Percentiles rank a stretch among this genome's conserved stretches.
phyloP scores from a whole-genome alignment of 2,888 invertebrate species.

The Ochropleura plecta region DNA sequence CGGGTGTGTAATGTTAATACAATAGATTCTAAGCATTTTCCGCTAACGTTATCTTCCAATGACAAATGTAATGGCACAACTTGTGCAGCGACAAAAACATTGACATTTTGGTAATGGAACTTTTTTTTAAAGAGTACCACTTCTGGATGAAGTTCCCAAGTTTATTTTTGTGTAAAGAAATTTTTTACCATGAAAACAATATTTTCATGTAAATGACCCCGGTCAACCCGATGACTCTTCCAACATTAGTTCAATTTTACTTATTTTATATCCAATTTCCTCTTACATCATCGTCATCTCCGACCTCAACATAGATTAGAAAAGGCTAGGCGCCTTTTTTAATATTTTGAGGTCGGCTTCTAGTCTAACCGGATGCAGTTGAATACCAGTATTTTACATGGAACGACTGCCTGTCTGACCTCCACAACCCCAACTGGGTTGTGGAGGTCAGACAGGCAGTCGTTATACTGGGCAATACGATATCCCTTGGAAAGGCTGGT shows the following conservation, averaged over 20 bases:
- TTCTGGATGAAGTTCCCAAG: neutral
- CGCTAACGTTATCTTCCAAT: conserved; percentile 45
- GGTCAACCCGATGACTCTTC: neutral
- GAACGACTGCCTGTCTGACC: too few relatives aligned
- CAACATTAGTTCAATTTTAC: neutral
- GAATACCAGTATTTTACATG: too few relatives aligned
- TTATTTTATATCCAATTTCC: neutral
- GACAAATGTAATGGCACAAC: conserved; percentile 5
- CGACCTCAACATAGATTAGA: too few relatives aligned
- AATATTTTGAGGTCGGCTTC: too few relatives aligned
- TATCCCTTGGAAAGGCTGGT: too few relatives aligned
- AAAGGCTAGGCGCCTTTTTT: too few relatives aligned
- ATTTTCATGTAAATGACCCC: neutral
- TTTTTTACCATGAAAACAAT: neutral
- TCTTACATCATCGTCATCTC: conserved; percentile 5
- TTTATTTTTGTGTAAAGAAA: neutral
- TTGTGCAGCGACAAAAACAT: conserved; percentile 23
- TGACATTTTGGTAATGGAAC: neutral
- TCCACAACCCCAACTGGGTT: too few relatives aligned
- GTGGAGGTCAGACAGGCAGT: too few relatives aligned
- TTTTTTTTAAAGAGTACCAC: neutral
- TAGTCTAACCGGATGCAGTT: too few relatives aligned
- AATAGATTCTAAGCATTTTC: conserved; percentile 44
- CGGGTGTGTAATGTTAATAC: conserved; percentile 40
- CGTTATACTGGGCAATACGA: too few relatives aligned